Evolutionary conservation across 2,888 invertebrate genomes (phyloP), one percentile per base, ranked within the genome.

Genomic region (Apamea crenata): DNA sequence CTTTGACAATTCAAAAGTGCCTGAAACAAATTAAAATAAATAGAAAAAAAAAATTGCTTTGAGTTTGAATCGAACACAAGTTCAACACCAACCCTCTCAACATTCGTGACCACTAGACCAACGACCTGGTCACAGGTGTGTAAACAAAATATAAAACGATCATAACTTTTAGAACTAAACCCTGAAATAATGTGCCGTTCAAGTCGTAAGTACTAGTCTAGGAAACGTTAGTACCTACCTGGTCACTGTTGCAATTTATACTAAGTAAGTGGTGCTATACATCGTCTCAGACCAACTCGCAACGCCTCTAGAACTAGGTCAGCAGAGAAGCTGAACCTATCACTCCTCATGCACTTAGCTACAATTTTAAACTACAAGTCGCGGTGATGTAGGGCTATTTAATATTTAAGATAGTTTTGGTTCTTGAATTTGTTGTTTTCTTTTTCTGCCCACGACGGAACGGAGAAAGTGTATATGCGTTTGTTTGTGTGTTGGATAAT

Each of bases 221-320:
- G 50, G n/a, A 36, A 70, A 80, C 65, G 84, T 74, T 72, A 80
- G 84, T 85, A 83, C 84, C 80, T 85, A 63, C 80, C 84, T 85
- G 87, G 87, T 87, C 85, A 84, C 72, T 87, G 71, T 56, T 63
- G 77, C 87, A 84, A 87, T 87, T 87, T 85, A 75, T 77, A 84
- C 77, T 87, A 80, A 87, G 87, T 85, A 87, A 85, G 85, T 85
- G 78, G 66, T 66, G 63, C 72, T 53, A 84, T 85, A 83, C 74
- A 85, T 87, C 77, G 68, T 69, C 44, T 74, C 63, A 67, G 72
- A 59, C 66, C 59, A 74, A 63, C 87, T 73, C 77, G 66, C 63
- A 72, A 50, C 83, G 79, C 77, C 36, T 80, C 14, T 14, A 14
- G 47, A 85, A 83, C 25, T 85, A 66, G 85, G 84, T 87, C 87